Evolutionary conservation across 37 sponge, comb jelly and placozoan species (phyloP), one percentile per base, ranked within the genome.

Genomic region (Amphimedon queenslandica): DNA sequence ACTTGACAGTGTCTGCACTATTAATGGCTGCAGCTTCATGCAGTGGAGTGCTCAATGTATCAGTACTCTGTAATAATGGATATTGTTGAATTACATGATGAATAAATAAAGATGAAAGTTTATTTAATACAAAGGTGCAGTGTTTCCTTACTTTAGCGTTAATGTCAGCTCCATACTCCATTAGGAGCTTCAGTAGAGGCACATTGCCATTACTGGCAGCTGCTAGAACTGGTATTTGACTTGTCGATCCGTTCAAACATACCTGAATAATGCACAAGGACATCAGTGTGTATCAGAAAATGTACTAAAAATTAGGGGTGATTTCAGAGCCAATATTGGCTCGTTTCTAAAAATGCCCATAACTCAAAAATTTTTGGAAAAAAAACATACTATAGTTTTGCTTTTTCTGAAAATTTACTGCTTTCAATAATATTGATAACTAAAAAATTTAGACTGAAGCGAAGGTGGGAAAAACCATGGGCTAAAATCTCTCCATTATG

Each of bases 11-110:
- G 16, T 38, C 73, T 32, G 73, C 39, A 37, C 68, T 67, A 47
- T 81, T 80, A 4, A 58, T 57, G 18, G 27, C 8, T 2, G 86
- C 86, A 33, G 86, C 85, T 36, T 81, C 82, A 63, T 90, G 91
- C 6, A 90, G 82, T 37, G 86, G 74, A 2, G 91, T 78, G 41
- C 69, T 42, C 53, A 51, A 39, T 11, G 67, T 77, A 41, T 78
- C 91, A 29, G 65, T 38, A 61, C 82, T 74, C 82, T 85, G 57
- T 1, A 35, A 4, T 18, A 58, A 25, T 13, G 41, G 56, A 66
- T 18, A 65, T 18, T 47, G 24, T n/a, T 60, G 61, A 11, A 25
- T 25, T 47, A 47, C 13, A 47, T 47, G 13, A 47, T 47, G 8
- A 47, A 8, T 18, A 63, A 57, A 35, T 38, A 13, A 13, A 73